Evolutionary conservation across 1,140 invertebrate genomes (phyloP), one percentile per base, ranked within the genome.

Genomic region (Drosophila auraria): DNA sequence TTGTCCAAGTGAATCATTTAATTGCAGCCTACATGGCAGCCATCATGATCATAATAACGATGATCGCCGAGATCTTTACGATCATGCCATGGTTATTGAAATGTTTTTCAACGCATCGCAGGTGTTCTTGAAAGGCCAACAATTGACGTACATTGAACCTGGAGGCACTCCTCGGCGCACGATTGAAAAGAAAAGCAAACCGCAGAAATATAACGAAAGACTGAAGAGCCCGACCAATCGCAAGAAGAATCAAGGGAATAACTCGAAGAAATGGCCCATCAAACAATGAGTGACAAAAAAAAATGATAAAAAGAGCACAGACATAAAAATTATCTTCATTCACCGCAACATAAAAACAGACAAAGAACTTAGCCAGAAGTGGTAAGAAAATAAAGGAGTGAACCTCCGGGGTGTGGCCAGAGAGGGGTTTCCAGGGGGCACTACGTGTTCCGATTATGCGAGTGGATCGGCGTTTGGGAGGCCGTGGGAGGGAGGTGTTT

Each of bases 1-100:
- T 58, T 87, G 77, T 69, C 66, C 66, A 78, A 78, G 68, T 83
- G 83, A 89, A 70, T 84, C 86, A 89, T 72, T 81, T 61, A 87
- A 80, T 87, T 58, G 57, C 80, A 78, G 81, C 81, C 83, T 69
- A 87, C 84, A 65, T 78, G 53, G 57, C 61, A 80, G 62, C 68
- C 65, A 80, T 77, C 80, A 80, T 44, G 59, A 50, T n/a, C n/a
- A 36, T 25, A 15, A 40, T 27, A 14, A 51, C 12, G 23, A 40
- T 17, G 23, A 63, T 44, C 38, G 15, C 44, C 54, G 40, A 50
- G 47, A 65, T 63, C 38, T 69, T 69, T 69, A 81, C 51, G 14
- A 50, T 45, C 50, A 54, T 5, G 50, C 11, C 44, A n/a, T 66
- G 63, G 30, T 62, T 45, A 38, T 58, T 69, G 45, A 62, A 38